phyloP scores from a whole-genome alignment of 2,888 invertebrate species.

The Pycnomerus fuliginosus region DNA sequence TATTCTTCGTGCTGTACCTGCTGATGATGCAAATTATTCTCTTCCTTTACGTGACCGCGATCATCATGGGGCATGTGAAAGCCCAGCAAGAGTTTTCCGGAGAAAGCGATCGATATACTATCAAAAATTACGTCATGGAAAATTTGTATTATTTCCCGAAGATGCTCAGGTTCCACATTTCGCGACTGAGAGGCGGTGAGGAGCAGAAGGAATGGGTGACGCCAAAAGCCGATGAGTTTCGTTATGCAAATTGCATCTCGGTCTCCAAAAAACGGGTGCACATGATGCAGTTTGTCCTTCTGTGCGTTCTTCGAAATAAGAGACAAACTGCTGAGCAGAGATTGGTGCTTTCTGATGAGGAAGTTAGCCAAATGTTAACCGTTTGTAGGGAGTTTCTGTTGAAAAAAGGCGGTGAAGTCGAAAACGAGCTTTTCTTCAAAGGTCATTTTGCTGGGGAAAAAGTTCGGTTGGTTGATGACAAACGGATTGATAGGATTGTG shows the following conservation, averaged over 20 bases:
- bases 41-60: neutral
- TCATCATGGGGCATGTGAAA: neutral
- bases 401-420: too few relatives aligned
- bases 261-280: neutral
- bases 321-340: too few relatives aligned
- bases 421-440: too few relatives aligned
- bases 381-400: too few relatives aligned
- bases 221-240: conserved; percentile 6
- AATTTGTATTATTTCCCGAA: conserved; percentile 1
- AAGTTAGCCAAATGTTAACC: too few relatives aligned
- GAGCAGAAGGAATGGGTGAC: neutral
- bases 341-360: too few relatives aligned
- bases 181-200: conserved; percentile 1
- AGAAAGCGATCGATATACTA: too few relatives aligned
- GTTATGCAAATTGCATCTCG: conserved; percentile 7
- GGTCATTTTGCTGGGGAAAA: too few relatives aligned
- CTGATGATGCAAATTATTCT: neutral
- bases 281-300: conserved; percentile 7
- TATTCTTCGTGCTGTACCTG: neutral
- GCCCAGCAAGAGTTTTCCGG: conserved; percentile 1
- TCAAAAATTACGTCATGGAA: conserved; percentile 3
- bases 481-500: too few relatives aligned
- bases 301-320: too few relatives aligned
- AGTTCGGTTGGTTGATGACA: too few relatives aligned
- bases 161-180: neutral